Evolutionary conservation across 2,113 vertebrate genomes (phyloP).

Genomic region (Nycticorax nycticorax): DNA sequence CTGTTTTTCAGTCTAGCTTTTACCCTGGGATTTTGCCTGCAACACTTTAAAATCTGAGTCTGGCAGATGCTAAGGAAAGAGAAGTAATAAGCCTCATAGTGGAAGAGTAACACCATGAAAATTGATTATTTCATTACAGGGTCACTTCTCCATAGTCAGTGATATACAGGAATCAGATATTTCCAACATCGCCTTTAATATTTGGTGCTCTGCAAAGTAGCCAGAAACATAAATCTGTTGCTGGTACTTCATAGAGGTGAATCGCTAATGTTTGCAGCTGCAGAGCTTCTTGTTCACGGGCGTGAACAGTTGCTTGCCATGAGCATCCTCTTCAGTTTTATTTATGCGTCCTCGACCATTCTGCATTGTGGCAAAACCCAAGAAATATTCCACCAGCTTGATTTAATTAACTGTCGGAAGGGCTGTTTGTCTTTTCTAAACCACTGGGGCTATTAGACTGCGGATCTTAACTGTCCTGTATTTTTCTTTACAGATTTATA

Average conservation of each 20-base stretch:
- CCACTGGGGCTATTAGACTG: not conserved
- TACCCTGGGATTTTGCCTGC: not conserved
- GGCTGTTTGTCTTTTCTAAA: conserved; percentile 17
- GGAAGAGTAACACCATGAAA: not conserved
- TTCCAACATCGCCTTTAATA: not conserved
- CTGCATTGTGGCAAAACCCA: not conserved
- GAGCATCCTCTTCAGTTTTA: not conserved
- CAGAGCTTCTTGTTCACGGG: not conserved
- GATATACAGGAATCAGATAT: not conserved
- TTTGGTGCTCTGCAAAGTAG: not conserved
- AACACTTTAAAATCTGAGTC: not conserved
- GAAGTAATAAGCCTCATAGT: not conserved
- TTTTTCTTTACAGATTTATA: not conserved
- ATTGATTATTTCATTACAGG: not conserved
- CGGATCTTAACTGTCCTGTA: not conserved
- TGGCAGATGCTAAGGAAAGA: not conserved
- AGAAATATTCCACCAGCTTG: not conserved
- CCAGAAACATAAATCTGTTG: not conserved
- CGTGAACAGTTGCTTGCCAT: not conserved
- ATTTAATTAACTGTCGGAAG: not conserved
- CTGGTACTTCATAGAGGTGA: not conserved
- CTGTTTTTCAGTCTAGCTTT: not conserved
- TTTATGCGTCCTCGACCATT: not conserved
- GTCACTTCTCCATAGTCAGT: not conserved
- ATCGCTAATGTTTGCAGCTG: not conserved